phyloP scores from a whole-genome alignment of 2,113 vertebrate genomes.

The Rhea americana region DNA sequence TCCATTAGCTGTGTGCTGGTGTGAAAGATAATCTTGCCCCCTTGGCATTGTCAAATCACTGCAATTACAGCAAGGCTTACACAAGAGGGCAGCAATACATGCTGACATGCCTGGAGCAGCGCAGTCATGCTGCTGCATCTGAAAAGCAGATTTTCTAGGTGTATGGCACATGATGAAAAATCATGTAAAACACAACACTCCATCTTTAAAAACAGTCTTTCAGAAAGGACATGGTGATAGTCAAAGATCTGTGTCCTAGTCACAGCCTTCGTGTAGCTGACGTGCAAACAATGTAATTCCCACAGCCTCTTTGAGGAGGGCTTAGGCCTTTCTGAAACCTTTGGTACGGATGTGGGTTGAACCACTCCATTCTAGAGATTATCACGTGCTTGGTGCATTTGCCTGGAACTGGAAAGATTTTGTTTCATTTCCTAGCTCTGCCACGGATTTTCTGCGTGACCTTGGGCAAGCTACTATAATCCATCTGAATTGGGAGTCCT shows the following conservation, averaged over 20 bases:
- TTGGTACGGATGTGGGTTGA: background rate
- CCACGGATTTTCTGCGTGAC: slow-evolving; percentile 24
- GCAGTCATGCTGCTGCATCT: rapidly evolving
- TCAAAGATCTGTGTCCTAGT: background rate
- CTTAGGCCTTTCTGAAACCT: background rate
- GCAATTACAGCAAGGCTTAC: slow-evolving; percentile 19
- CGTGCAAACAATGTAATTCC: background rate
- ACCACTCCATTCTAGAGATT: background rate
- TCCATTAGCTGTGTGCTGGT: background rate
- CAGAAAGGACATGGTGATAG: background rate
- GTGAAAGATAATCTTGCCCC: background rate
- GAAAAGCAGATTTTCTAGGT: background rate
- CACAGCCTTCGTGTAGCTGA: background rate
- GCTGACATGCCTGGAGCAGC: background rate
- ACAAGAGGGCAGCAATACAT: slow-evolving; percentile 60
- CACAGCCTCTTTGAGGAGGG: background rate
- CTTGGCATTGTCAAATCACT: background rate
- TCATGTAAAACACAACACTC: background rate
- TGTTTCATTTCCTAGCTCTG: slow-evolving; percentile 16
- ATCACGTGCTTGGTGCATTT: background rate
- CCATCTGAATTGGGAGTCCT: slow-evolving; percentile 5
- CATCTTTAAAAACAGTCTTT: background rate
- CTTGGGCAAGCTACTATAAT: slow-evolving; percentile 25
- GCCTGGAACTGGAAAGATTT: background rate
- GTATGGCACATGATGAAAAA: background rate